These are phyloP conservation scores for Aphelenchoides besseyi DNA, from an alignment of 1,140 invertebrate genomes.

Conservation along the genomic window DNA sequence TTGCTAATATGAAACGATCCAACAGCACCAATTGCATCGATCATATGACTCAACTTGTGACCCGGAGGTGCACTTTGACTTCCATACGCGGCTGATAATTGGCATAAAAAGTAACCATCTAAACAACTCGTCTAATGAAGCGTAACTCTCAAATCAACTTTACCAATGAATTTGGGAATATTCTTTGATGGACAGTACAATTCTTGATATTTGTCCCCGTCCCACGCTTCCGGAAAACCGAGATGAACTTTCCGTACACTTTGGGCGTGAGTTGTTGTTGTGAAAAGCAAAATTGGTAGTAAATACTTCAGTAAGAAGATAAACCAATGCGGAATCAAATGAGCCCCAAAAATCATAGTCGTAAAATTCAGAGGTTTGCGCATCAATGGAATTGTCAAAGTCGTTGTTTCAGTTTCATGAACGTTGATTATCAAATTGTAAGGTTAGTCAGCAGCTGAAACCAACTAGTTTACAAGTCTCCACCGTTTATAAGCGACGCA, in stretches of 20 bases:
- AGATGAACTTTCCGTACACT: slow-evolving; percentile 51
- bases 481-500: no score
- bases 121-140: slow-evolving; percentile 23
- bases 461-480: no score
- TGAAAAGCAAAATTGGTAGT: slow-evolving; percentile 12
- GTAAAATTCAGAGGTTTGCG: no score
- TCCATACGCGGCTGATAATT: slow-evolving; percentile 60
- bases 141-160: no score
- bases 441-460: no score
- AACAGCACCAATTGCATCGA: slow-evolving; percentile 60
- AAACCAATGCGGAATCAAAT: no score
- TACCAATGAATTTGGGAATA: slow-evolving; percentile 59
- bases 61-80: slow-evolving; percentile 52
- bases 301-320: no score
- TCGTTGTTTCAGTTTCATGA: background rate
- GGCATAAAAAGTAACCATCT: slow-evolving; percentile 62
- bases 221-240: slow-evolving; percentile 61
- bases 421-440: no score
- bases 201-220: slow-evolving; percentile 60
- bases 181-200: slow-evolving; percentile 60
- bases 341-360: no score
- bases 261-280: slow-evolving; percentile 26
- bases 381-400: slow-evolving; percentile 5
- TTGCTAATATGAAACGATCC: slow-evolving; percentile 60
- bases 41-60: slow-evolving; percentile 58